phyloP scores from a whole-genome alignment of 2,113 vertebrate genomes.

The Aptenodytes forsteri region DNA sequence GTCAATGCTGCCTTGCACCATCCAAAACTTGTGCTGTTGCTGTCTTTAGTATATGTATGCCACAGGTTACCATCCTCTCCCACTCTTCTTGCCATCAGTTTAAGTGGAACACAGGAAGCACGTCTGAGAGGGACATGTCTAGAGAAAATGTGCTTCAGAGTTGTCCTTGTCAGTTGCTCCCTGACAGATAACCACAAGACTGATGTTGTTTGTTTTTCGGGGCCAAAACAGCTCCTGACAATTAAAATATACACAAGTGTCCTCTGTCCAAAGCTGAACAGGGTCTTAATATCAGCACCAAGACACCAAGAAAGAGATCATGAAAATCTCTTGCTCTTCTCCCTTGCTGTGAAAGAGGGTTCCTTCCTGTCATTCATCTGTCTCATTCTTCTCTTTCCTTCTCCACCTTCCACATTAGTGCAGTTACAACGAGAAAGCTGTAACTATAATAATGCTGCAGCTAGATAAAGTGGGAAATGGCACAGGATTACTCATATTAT shows the following conservation, averaged over 20 bases:
- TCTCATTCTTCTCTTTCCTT: neutral
- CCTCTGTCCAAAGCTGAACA: neutral
- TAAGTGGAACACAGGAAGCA: neutral
- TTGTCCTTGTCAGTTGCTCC: neutral
- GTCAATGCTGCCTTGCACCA: neutral
- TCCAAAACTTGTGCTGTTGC: neutral
- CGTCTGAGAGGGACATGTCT: rapidly evolving
- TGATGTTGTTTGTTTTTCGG: rapidly evolving
- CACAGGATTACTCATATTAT: neutral
- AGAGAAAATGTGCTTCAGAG: neutral
- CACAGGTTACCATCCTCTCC: neutral
- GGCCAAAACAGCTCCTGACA: neutral
- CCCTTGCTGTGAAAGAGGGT: neutral
- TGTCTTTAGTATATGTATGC: rapidly evolving
- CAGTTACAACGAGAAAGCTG: neutral
- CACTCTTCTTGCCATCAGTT: rapidly evolving
- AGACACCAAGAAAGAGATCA: neutral
- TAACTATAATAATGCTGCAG: neutral
- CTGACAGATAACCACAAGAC: too few relatives aligned
- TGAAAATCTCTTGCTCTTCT: neutral
- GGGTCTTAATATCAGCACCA: neutral
- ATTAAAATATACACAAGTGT: neutral
- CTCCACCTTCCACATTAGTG: neutral
- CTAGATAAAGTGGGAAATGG: neutral
- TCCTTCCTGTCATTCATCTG: neutral